Evolutionary conservation across 2,113 vertebrate genomes (phyloP).

Genomic region (Cyprinodon tularosa): DNA sequence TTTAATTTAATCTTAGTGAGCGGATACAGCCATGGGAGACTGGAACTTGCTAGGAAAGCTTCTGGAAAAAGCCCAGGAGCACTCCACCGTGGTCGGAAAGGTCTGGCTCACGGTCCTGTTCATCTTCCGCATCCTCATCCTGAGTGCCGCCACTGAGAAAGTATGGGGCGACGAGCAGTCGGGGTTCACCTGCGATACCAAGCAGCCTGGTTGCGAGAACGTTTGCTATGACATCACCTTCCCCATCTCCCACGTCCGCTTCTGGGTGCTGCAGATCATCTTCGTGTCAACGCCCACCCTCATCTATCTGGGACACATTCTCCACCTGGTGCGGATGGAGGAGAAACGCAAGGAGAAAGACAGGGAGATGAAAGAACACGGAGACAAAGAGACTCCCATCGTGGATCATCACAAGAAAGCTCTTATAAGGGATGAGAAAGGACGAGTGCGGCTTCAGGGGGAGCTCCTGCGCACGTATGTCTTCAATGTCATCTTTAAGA

Average conservation of each 20-base stretch:
- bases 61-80: slow-evolving; percentile 87
- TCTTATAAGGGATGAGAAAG: slow-evolving; percentile 58
- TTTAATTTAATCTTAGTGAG: slow-evolving; percentile 42
- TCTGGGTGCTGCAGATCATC: slow-evolving; percentile 92
- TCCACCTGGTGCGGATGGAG: slow-evolving; percentile 85
- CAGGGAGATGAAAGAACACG: slow-evolving; percentile 30
- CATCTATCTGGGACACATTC: slow-evolving; percentile 87
- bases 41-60: slow-evolving; percentile 88
- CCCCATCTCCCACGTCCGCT: slow-evolving; percentile 89
- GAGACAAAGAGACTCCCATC: slow-evolving; percentile 56
- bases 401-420: slow-evolving; percentile 53
- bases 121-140: slow-evolving; percentile 86
- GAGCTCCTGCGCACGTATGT: slow-evolving; percentile 84
- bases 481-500: slow-evolving; percentile 87
- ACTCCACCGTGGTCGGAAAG: slow-evolving; percentile 86
- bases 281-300: slow-evolving; percentile 88
- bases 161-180: slow-evolving; percentile 88
- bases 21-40: slow-evolving; percentile 83
- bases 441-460: slow-evolving; percentile 80
- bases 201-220: slow-evolving; percentile 88
- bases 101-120: slow-evolving; percentile 89
- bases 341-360: slow-evolving; percentile 78
- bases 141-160: slow-evolving; percentile 85
- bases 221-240: slow-evolving; percentile 89
- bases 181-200: slow-evolving; percentile 87